Evolutionary conservation across 1,140 invertebrate genomes (phyloP), one percentile per base, ranked within the genome.

Genomic region (Drosophila suzukii): DNA sequence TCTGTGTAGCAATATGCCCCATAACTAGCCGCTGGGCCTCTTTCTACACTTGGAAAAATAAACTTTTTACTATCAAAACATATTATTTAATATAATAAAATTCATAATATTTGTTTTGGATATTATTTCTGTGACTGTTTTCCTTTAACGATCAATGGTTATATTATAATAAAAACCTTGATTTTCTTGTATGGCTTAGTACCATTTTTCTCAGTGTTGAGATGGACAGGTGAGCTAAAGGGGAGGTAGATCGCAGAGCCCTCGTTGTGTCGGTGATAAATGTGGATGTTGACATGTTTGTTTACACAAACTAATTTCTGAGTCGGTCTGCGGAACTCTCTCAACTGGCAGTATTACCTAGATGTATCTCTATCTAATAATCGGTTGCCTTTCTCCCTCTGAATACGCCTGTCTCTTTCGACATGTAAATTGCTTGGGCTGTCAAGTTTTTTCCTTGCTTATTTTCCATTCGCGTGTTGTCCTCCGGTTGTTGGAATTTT

Each of bases 221-320:
- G 30, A 3, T 30, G 38, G 78, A 60, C 75, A 81, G 82, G 61
- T 75, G 75, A 54, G 32, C 44, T 34, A 20, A 63, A 60, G 55
- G 46, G 63, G 60, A 63, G 24, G 66, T 20, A 24, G 44, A 74
- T 74, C 51, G 66, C 30, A 32, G 44, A 74, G 81, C 51, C 38
- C 47, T 56, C 39, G 60, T 59, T 55, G 36, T 41, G 71, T 47
- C 57, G 44, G 36, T 60, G 58, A 49, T 73, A 62, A 71, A 57
- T 67, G 63, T 57, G 32, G 55, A 57, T 82, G 84, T 89, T 84
- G 80, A 88, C 84, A 84, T 84, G 78, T 86, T 82, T 86, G 83
- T 86, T 86, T 88, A 88, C 84, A 88, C 79, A 79, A 65, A 58
- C 84, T 88, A 88, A 88, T 88, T 89, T 81, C 68, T 50, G 36